Percentiles rank a stretch among this genome's conserved stretches.
phyloP scores from a whole-genome alignment of 2,797 vertebrate genomes.

The Brachyalestes nurse region DNA sequence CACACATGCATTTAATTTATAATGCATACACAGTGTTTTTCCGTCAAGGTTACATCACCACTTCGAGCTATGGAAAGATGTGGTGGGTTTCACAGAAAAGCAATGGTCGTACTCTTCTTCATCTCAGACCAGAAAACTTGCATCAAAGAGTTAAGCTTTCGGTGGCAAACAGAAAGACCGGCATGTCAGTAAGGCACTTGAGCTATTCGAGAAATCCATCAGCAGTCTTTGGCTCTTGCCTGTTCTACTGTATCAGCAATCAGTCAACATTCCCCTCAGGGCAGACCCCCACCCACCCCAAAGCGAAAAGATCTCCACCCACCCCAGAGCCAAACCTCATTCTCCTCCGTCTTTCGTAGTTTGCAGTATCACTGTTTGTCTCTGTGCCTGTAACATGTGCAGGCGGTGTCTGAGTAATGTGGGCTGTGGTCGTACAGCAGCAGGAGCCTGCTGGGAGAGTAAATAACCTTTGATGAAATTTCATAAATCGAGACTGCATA shows the following conservation, averaged over 20 bases:
- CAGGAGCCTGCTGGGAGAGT: not conserved
- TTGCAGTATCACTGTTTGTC: not conserved
- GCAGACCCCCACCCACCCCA: not conserved
- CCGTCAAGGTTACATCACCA: not conserved
- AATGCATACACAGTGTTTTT: constrained; percentile 23
- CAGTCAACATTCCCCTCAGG: constrained; percentile 32
- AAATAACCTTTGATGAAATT: constrained; percentile 5
- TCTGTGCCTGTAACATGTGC: not conserved
- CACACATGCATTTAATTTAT: constrained; percentile 39
- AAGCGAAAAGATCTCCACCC: not conserved
- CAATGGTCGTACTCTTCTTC: not conserved
- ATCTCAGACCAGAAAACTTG: not conserved
- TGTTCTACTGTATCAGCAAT: constrained; percentile 36
- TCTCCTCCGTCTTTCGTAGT: not conserved
- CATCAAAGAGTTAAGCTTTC: not conserved
- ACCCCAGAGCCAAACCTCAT: constrained; percentile 14
- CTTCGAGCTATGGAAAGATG: not conserved
- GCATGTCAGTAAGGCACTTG: constrained; percentile 22
- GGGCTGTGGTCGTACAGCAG: not conserved
- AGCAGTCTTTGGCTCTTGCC: constrained; percentile 26
- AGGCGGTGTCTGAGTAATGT: constrained; percentile 1
- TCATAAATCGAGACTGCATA: not conserved
- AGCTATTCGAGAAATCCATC: constrained; percentile 53
- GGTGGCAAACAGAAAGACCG: constrained; percentile 1
- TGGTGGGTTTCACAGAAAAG: not conserved